Conservation (phyloP, 2,113 vertebrate genomes). For the Carassius carassius region DNA sequence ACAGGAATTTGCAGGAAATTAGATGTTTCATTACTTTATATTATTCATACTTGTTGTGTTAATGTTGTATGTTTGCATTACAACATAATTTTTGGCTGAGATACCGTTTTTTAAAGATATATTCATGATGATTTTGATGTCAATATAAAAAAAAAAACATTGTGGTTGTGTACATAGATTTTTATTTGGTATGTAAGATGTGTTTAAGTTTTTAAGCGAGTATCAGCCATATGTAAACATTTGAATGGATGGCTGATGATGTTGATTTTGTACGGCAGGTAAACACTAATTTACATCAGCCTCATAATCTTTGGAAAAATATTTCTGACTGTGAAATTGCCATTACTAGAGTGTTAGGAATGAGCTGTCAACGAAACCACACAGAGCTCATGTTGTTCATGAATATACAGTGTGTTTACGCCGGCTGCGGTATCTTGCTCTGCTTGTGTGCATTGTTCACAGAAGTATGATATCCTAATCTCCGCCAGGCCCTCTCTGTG, state of each 20-base stretch:
- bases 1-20: not conserved
- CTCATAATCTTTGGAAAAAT: not conserved
- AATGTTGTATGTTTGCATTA: not conserved
- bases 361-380: not conserved
- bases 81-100: too few species aligned
- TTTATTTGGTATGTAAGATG: too few species aligned
- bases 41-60: not conserved
- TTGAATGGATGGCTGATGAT: not conserved
- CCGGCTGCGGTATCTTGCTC: not conserved
- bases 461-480: conserved; percentile 3
- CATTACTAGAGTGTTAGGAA: not conserved
- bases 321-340: not conserved
- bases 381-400: not conserved
- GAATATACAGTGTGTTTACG: not conserved
- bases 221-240: too few species aligned
- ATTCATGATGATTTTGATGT: too few species aligned
- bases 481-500: not conserved
- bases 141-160: too few species aligned
- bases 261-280: not conserved
- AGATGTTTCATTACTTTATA: not conserved
- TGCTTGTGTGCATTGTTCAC: conserved; percentile 19
- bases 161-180: too few species aligned
- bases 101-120: not conserved
- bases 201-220: too few species aligned
- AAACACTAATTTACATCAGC: not conserved